A percentile compares a stretch with the other conserved stretches of the same genome.
Conservation (phyloP, 2,797 vertebrate genomes). For the Sciurus vulgaris region DNA sequence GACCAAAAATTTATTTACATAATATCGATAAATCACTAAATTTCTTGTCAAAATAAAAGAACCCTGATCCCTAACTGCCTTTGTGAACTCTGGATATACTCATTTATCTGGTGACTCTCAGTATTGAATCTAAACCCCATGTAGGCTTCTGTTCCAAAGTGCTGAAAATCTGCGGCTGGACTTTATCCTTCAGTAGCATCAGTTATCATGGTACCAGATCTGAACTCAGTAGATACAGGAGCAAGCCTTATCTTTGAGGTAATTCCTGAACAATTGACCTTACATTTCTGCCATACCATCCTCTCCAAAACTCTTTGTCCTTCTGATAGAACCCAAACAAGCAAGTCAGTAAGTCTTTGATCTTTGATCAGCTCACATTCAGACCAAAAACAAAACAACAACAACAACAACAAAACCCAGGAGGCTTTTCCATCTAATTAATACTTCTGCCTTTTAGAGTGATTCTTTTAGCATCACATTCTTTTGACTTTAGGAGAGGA, state of each 20-base stretch:
- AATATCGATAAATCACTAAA: too few relatives aligned
- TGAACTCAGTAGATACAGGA: neutral
- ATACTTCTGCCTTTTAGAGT: neutral
- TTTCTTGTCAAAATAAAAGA: too few relatives aligned
- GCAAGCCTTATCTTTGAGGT: neutral
- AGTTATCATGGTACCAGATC: neutral
- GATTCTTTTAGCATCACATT: neutral
- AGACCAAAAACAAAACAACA: neutral
- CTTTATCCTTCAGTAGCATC: neutral
- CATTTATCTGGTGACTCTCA: neutral
- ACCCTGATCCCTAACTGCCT: neutral
- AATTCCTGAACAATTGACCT: neutral
- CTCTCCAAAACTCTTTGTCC: neutral
- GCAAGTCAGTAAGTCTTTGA: neutral
- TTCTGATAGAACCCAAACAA: neutral
- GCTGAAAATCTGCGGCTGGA: neutral
- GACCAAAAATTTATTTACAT: too few relatives aligned
- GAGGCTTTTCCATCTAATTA: neutral
- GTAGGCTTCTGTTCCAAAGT: neutral
- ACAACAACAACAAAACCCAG: too few relatives aligned
- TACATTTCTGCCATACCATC: neutral
- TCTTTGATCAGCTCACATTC: neutral
- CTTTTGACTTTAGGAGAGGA: neutral
- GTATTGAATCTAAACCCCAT: neutral
- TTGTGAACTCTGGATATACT: neutral